Evolutionary conservation across 2,888 invertebrate genomes (phyloP).

Genomic region (Linyphia triangularis): DNA sequence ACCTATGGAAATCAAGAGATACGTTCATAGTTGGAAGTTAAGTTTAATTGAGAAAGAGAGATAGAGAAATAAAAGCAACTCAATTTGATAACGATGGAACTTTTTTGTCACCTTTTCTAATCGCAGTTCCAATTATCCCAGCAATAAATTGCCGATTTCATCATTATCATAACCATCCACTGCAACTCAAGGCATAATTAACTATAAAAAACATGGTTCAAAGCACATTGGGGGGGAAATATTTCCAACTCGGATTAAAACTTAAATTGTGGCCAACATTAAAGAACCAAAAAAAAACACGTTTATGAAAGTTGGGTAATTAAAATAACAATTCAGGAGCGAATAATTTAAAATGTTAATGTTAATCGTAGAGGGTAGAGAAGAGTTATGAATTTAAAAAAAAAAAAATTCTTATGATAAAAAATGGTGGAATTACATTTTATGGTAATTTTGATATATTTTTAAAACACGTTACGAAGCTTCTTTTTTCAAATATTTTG

Average conservation of each 20-base stretch:
- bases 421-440: background rate
- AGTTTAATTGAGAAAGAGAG: background rate
- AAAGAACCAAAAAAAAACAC: background rate
- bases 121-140: background rate
- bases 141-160: background rate
- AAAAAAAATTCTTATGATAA: background rate
- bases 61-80: background rate
- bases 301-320: background rate
- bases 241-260: background rate
- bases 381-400: background rate
- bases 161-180: background rate
- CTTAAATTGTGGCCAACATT: background rate
- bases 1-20: background rate
- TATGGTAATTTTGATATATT: background rate
- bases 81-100: background rate
- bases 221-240: background rate
- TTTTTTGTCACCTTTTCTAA: background rate
- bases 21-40: background rate
- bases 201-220: background rate
- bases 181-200: background rate
- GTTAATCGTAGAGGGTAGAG: background rate
- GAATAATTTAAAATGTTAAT: background rate
- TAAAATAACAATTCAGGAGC: background rate
- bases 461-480: background rate
- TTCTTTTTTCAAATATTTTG: too few relatives aligned